These are phyloP conservation scores for Agriopis aurantiaria DNA, from an alignment of 2,888 invertebrate species.

Conservation along the genomic window DNA sequence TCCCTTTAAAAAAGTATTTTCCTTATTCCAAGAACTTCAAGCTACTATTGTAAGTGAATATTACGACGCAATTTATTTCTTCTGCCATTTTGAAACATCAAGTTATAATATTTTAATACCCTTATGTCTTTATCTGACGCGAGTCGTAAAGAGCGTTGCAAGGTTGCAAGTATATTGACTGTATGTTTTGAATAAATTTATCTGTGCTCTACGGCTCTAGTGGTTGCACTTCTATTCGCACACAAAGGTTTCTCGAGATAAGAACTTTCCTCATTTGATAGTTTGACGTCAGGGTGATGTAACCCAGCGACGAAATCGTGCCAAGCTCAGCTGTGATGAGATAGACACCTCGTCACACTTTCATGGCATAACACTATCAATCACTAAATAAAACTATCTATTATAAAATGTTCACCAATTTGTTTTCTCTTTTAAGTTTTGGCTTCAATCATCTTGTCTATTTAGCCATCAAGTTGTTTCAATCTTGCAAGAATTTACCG, in stretches of 20 bases:
- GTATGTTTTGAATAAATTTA: constrained; percentile 81
- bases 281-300: constrained; percentile 80
- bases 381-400: neutral
- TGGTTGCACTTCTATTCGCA: constrained; percentile 57
- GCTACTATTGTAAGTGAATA: constrained; percentile 10
- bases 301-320: constrained; percentile 70
- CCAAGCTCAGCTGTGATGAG: constrained; percentile 67
- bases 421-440: too few relatives aligned
- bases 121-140: constrained; percentile 83
- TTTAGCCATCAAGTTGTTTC: neutral
- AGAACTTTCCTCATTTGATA: constrained; percentile 67
- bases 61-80: constrained; percentile 30
- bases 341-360: constrained; percentile 53
- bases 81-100: constrained; percentile 49
- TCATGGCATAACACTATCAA: constrained; percentile 45
- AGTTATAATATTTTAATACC: constrained; percentile 78
- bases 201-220: constrained; percentile 75
- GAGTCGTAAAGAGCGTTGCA: constrained; percentile 82
- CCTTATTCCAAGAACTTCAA: constrained; percentile 7
- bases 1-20: constrained; percentile 6
- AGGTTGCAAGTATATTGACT: constrained; percentile 86
- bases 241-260: constrained; percentile 59
- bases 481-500: neutral
- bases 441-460: too few relatives aligned
- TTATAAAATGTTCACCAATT: neutral